A percentile compares a stretch with the other conserved stretches of the same genome.
Conservation (phyloP, 2,113 vertebrate genomes). For the Solenodon paradoxus region DNA sequence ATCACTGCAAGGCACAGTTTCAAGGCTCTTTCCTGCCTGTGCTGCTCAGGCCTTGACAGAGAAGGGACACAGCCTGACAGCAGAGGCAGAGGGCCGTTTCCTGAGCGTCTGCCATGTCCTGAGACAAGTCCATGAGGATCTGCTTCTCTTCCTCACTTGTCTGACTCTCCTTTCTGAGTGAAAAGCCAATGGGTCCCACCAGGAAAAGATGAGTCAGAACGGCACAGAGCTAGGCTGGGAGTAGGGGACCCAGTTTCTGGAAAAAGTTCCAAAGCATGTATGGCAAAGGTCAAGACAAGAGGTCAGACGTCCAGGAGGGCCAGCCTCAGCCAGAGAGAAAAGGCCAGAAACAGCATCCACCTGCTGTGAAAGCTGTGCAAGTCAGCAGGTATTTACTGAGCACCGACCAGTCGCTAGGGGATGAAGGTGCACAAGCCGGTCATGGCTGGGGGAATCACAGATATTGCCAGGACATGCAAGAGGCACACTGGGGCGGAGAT, state of each 20-base stretch:
- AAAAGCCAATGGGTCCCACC: not conserved
- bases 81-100: not conserved
- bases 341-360: not conserved
- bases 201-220: not conserved
- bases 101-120: not conserved
- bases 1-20: no score
- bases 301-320: not conserved
- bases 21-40: not conserved
- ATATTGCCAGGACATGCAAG: not conserved
- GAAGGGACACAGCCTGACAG: not conserved
- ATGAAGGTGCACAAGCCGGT: no score
- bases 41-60: not conserved
- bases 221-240: not conserved
- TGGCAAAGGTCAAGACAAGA: not conserved
- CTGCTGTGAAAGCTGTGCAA: not conserved
- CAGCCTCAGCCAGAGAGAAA: not conserved
- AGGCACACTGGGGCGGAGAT: not conserved
- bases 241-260: not conserved
- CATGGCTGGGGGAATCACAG: accelerated
- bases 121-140: not conserved
- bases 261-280: not conserved
- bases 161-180: not conserved
- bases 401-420: not conserved
- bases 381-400: not conserved
- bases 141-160: not conserved